Evolutionary conservation across 2,113 vertebrate species (phyloP), one percentile per base, ranked within the genome.

Genomic region (Odocoileus virginianus): DNA sequence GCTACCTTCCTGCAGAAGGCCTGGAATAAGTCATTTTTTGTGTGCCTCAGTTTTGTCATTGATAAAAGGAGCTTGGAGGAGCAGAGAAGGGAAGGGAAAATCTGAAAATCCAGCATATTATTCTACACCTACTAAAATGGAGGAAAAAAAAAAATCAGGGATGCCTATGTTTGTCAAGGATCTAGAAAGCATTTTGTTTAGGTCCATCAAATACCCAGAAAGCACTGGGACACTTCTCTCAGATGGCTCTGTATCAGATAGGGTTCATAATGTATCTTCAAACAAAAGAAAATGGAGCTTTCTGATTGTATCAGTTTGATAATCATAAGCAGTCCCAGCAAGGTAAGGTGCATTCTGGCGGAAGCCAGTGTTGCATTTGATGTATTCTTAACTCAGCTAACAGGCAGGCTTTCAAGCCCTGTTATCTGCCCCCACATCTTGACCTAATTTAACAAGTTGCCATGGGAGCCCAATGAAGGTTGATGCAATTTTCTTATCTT

Each of bases 361-460:
- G 99, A 99, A 99, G 98, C 97, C 91, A 91, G 33, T 0, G 1
- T 58, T 90, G 97, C 60, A 97, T 98, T 98, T 99, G 99, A 99
- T 98, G 98, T 98, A 97, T 97, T 98, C 98, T 96, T 97, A 98
- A 98, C 97, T 87, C 97, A 78, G 98, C 97, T 94, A 97, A 47
- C 4, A 30, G 93, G 97, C 97, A 54, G 97, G 97, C 97, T 98
- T 97, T 98, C 97, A 94, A 98, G 98, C 94, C 25, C 33, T 7
- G 9, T 98, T 99, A 99, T 99, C 99, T 98, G 93, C 98, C 97
- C 98, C 98, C 98, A 97, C 99, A 99, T 99, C 99, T 99, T 98
- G 99, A 99, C 99, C 99, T 99, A 98, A 98, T 99, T 99, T 99
- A 97, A 97, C 98, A 97, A 98, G 98, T 99, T 99, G 98, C 98